A percentile compares a stretch with the other conserved stretches of the same genome.
Evolutionary conservation across 2,113 vertebrate species (phyloP).

Genomic region (Eublepharis macularius): DNA sequence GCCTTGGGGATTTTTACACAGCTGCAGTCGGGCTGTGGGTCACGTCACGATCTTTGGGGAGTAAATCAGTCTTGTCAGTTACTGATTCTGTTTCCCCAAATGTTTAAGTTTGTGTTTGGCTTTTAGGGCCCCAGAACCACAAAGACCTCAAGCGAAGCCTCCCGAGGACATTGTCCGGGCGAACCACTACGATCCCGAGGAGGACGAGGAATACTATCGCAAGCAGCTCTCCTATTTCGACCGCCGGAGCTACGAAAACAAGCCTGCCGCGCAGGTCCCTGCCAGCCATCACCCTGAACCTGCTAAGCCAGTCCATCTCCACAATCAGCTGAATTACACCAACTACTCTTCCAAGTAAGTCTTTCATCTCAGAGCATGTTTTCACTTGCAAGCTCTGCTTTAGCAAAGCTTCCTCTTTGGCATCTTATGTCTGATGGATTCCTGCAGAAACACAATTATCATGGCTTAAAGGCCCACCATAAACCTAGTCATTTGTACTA

Average conservation of each 20-base stretch:
- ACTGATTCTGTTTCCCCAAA: not conserved
- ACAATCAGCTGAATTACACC: constrained; percentile 85
- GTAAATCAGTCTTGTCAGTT: not conserved
- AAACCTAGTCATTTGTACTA: not conserved
- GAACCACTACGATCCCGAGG: constrained; percentile 93
- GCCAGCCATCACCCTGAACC: constrained; percentile 86
- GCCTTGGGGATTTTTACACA: too few species aligned
- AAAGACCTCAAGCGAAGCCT: constrained; percentile 89
- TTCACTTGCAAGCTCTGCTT: not conserved
- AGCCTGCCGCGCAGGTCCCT: constrained; percentile 80
- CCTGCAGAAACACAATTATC: too few species aligned
- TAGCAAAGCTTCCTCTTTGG: not conserved
- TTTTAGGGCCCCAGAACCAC: constrained; percentile 90
- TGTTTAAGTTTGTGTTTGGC: not conserved
- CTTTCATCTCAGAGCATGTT: not conserved
- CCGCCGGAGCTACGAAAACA: constrained; percentile 91
- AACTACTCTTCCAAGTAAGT: constrained; percentile 86
- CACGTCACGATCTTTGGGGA: too few species aligned
- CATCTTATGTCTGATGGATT: not conserved
- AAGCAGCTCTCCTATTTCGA: constrained; percentile 97
- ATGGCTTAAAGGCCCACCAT: too few species aligned
- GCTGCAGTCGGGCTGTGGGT: too few species aligned
- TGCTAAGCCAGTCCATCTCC: constrained; percentile 80
- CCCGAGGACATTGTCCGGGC: constrained; percentile 87
- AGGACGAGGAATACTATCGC: constrained; percentile 95